phyloP scores from a whole-genome alignment of 2,888 invertebrate species.

The Drosophila ezoana region DNA sequence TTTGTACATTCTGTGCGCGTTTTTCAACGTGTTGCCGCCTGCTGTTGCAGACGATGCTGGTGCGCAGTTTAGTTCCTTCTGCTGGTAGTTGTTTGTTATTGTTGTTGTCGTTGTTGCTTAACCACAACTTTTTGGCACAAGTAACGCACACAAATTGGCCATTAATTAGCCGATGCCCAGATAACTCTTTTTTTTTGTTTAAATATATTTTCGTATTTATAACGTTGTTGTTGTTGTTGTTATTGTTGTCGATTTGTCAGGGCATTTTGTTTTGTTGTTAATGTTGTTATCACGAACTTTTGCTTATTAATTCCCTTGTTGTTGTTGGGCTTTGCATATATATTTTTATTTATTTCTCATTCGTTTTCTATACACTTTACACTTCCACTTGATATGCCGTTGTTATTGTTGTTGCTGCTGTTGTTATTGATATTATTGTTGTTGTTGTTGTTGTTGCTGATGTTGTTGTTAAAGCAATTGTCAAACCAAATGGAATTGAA shows the following conservation, averaged over 20 bases:
- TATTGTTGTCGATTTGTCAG: constrained; percentile 40
- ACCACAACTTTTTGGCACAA: constrained; percentile 46
- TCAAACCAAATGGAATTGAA: constrained; percentile 68
- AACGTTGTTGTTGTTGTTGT: constrained; percentile 13
- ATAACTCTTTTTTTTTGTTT: constrained; percentile 30
- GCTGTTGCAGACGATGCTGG: constrained; percentile 56
- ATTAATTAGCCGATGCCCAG: constrained; percentile 68
- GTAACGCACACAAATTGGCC: constrained; percentile 44
- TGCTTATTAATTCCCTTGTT: constrained; percentile 32
- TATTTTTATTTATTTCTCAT: constrained; percentile 36
- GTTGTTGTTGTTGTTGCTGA: constrained; percentile 22
- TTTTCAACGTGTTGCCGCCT: constrained; percentile 39
- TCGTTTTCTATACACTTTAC: constrained; percentile 59
- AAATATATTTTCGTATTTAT: constrained; percentile 11
- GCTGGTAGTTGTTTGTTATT: constrained; percentile 15
- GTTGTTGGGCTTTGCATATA: constrained; percentile 31
- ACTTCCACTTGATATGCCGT: constrained; percentile 67
- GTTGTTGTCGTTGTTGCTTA: constrained; percentile 20
- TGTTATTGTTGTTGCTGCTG: constrained; percentile 28
- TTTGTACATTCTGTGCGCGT: constrained; percentile 80
- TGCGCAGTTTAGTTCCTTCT: constrained; percentile 32
- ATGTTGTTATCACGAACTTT: constrained; percentile 61
- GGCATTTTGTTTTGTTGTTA: constrained; percentile 37
- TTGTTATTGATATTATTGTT: constrained; percentile 30
- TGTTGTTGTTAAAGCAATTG: constrained; percentile 50